Evolutionary conservation across 2,113 vertebrate species (phyloP), one percentile per base, ranked within the genome.

Genomic region (Alexandromys fortis): DNA sequence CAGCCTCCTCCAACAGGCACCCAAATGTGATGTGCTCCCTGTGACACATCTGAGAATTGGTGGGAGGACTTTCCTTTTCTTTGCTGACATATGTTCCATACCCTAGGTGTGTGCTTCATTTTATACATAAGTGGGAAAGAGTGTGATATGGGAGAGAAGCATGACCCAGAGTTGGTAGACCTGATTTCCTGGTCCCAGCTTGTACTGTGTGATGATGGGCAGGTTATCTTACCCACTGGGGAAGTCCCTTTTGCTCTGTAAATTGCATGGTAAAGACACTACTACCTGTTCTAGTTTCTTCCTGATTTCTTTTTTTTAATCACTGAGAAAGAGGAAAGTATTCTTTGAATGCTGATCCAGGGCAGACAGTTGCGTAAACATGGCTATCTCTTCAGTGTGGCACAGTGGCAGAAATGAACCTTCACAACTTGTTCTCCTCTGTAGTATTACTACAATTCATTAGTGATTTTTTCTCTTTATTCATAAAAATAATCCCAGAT

Each of bases 391-490:
- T 35, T 38, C 28, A 88, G 10, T 89, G 26, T 79, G 19, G 83
- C 6, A 63, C 65, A 65, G 79, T 82, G 5, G 13, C 83, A 38
- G 78, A 45, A 87, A 3, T 49, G 75, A 38, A 76, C 19, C 65
- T 96, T 86, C 55, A 92, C 75, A 89, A 3, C 47, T 73, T 78
- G 52, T 68, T 49, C 65, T 52, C 55, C 55, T 85, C 24, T 89
- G 22, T 28, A 61, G 24, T n/a, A 30, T 70, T 90, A 86, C 73
- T 77, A 77, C 70, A 95, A 72, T 73, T 95, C 45, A 67, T 30
- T 78, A 42, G 81, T 96, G 38, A 95, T 73, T 94, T 96, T 17
- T 92, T 96, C 81, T 89, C 55, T 87, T 86, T 63, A 93, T 47
- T 1, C 19, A 4, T 95, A 82, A 91, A 4, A 22, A 19, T 89